Conservation (phyloP, 1,140 invertebrate species). For the Drosophila orena region DNA sequence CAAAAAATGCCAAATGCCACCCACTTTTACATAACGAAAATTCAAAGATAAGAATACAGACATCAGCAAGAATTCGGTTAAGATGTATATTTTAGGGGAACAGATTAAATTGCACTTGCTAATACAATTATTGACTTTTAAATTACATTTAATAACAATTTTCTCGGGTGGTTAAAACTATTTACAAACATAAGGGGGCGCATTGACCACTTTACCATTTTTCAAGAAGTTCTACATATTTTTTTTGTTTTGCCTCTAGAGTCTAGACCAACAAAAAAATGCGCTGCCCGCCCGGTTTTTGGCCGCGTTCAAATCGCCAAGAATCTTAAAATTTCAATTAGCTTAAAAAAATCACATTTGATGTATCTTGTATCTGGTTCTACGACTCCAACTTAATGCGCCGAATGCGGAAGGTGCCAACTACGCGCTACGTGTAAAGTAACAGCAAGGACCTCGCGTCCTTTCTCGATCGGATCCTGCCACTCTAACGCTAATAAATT, state of each 20-base stretch:
- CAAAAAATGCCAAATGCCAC: no score
- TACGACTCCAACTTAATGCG: conserved; percentile 57
- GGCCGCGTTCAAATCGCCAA: conserved; percentile 34
- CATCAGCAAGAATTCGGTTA: conserved; percentile 28
- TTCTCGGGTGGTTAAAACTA: conserved; percentile 64
- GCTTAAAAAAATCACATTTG: conserved; percentile 79
- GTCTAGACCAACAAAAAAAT: conserved; percentile 63
- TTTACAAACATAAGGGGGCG: conserved; percentile 76
- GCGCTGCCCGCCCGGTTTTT: conserved; percentile 36
- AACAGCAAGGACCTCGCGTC: conserved; percentile 36
- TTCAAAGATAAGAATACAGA: background rate
- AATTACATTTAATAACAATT: conserved; percentile 83
- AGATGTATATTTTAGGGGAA: conserved; percentile 48
- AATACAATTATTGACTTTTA: conserved; percentile 83
- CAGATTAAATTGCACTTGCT: conserved; percentile 70
- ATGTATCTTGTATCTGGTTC: conserved; percentile 53
- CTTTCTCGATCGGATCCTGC: conserved; percentile 34
- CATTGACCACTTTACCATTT: conserved; percentile 47
- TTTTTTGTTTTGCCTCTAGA: conserved; percentile 15
- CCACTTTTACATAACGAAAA: background rate
- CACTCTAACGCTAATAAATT: conserved; percentile 82
- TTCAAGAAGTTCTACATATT: conserved; percentile 37
- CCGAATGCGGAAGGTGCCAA: conserved; percentile 7
- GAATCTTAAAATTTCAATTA: conserved; percentile 75
- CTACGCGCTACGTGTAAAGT: conserved; percentile 36